A percentile compares a stretch with the other conserved stretches of the same genome.
These are phyloP conservation scores for Euplexia lucipara DNA, from an alignment of 2,888 invertebrate genomes.

Conservation along the genomic window DNA sequence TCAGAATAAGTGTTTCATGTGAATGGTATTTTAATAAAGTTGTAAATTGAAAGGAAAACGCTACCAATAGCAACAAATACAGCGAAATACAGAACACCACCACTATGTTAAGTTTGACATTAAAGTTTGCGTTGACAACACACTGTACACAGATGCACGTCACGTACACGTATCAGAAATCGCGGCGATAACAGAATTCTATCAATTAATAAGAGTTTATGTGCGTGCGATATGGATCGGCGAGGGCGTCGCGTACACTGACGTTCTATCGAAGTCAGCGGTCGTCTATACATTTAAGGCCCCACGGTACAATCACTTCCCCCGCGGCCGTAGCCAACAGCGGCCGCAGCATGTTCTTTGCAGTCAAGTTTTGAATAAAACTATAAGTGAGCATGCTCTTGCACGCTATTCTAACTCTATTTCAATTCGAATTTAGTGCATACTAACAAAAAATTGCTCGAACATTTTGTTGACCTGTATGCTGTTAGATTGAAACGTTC, in stretches of 20 bases:
- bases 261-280: slow-evolving; percentile 71
- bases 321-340: slow-evolving; percentile 78
- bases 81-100: slow-evolving; percentile 12
- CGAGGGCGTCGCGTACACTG: slow-evolving; percentile 81
- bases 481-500: too few species aligned
- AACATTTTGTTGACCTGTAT: too few species aligned
- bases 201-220: slow-evolving; percentile 53
- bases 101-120: slow-evolving; percentile 31
- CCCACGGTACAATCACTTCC: slow-evolving; percentile 73
- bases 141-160: slow-evolving; percentile 60
- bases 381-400: too few species aligned
- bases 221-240: slow-evolving; percentile 67
- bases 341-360: slow-evolving; percentile 78
- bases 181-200: slow-evolving; percentile 72
- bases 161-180: slow-evolving; percentile 69
- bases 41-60: slow-evolving; percentile 37
- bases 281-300: slow-evolving; percentile 63
- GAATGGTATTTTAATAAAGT: slow-evolving; percentile 43
- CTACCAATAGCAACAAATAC: slow-evolving; percentile 18
- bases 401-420: too few species aligned
- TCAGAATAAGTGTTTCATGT: slow-evolving; percentile 50
- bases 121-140: slow-evolving; percentile 52
- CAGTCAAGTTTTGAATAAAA: too few species aligned
- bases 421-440: too few species aligned
- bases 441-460: too few species aligned